phyloP scores from a whole-genome alignment of 2,888 invertebrate genomes.

The Tenthredo livida region DNA sequence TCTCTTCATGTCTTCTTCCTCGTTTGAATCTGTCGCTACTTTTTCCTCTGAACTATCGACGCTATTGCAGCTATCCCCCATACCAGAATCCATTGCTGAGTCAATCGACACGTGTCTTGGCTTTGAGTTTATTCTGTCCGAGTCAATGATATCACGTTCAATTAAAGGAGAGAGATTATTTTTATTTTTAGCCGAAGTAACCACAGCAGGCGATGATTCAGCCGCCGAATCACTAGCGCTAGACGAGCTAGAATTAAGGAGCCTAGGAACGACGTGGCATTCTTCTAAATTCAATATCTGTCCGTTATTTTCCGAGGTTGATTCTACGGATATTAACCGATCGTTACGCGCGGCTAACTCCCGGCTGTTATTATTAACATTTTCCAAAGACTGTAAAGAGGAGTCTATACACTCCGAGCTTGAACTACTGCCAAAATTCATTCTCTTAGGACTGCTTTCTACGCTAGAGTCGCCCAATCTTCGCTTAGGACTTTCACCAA shows the following conservation, averaged over 20 bases:
- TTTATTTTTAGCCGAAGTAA: conserved; percentile 2
- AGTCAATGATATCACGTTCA: conserved; percentile 51
- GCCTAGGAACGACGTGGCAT: conserved; percentile 74
- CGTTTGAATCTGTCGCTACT: conserved; percentile 59
- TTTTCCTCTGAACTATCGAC: conserved; percentile 72
- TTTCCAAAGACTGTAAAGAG: conserved; percentile 43
- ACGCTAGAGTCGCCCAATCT: conserved; percentile 71
- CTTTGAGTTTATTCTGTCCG: conserved; percentile 66
- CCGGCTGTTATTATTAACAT: conserved; percentile 51
- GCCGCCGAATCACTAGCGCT: neutral
- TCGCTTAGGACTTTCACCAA: conserved; percentile 73
- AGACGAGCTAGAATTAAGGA: conserved; percentile 59
- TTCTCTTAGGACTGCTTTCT: conserved; percentile 73
- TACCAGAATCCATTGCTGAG: conserved; percentile 84
- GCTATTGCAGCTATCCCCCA: conserved; percentile 79
- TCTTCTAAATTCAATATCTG: conserved; percentile 71
- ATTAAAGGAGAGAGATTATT: neutral
- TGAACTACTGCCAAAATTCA: conserved; percentile 64
- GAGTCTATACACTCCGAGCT: conserved; percentile 56
- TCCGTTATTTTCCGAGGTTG: conserved; percentile 68
- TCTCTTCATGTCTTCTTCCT: conserved; percentile 68
- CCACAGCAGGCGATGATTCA: conserved; percentile 1
- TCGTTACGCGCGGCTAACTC: conserved; percentile 57
- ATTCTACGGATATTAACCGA: conserved; percentile 69
- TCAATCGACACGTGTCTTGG: conserved; percentile 83